Conservation (phyloP, 2,797 vertebrate species). For the Pseudochaenichthys georgianus region DNA sequence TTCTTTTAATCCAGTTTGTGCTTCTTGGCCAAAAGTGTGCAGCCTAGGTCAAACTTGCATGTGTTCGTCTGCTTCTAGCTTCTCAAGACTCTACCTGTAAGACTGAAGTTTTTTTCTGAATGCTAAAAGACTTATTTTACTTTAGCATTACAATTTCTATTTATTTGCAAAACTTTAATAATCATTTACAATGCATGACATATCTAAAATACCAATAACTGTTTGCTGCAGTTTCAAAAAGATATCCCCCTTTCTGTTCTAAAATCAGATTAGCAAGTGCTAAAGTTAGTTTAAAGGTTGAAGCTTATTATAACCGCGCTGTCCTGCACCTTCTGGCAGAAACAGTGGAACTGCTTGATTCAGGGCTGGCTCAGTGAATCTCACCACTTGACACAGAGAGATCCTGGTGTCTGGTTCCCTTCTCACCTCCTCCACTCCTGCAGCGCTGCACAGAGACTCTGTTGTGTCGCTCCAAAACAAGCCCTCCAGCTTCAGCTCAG, state of each 20-base stretch:
- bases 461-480: conserved; percentile 64
- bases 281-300: not conserved
- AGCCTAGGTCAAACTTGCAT: not conserved
- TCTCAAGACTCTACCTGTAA: not conserved
- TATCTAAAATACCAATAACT: not conserved
- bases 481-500: conserved; percentile 25
- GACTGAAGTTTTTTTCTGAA: not conserved
- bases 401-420: conserved; percentile 43
- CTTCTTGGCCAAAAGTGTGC: too few species aligned
- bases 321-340: not conserved
- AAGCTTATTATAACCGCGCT: not conserved
- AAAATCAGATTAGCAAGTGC: not conserved
- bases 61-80: not conserved
- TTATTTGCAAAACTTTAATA: not conserved
- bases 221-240: not conserved
- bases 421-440: conserved; percentile 40
- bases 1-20: too few species aligned
- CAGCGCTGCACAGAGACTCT: conserved; percentile 68
- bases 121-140: not conserved
- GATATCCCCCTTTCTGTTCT: not conserved
- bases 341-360: not conserved
- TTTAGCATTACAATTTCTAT: not conserved
- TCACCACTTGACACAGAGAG: conserved; percentile 8
- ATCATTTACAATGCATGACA: not conserved
- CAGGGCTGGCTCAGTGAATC: conserved; percentile 26